Evolutionary conservation across 2,888 invertebrate species (phyloP).

Genomic region (Creontiades dilutus): DNA sequence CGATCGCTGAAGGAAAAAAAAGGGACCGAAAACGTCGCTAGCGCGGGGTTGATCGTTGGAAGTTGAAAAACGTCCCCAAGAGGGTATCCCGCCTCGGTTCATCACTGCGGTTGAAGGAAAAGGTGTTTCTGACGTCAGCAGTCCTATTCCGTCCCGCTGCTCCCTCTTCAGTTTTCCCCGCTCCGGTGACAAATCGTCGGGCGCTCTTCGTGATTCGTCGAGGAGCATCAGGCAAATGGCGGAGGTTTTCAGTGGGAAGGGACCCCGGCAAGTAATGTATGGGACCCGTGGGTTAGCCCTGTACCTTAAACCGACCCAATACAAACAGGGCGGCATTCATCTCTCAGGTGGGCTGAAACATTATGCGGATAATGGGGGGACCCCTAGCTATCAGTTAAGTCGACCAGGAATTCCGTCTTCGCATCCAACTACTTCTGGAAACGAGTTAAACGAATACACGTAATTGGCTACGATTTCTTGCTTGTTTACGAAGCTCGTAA

Average conservation of each 20-base stretch:
- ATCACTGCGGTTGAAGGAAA: constrained; percentile 56
- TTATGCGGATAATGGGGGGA: constrained; percentile 47
- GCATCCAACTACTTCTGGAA: constrained; percentile 1
- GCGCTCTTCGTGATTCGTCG: constrained; percentile 52
- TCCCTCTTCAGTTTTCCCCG: constrained; percentile 16
- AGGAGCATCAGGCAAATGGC: constrained; percentile 58
- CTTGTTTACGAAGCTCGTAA: too few species aligned
- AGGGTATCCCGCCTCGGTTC: constrained; percentile 31
- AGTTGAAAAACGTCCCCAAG: constrained; percentile 55
- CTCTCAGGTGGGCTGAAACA: constrained; percentile 54
- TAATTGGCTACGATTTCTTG: too few species aligned
- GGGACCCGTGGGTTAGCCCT: background rate
- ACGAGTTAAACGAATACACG: background rate
- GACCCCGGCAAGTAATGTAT: constrained; percentile 40
- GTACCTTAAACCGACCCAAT: constrained; percentile 48
- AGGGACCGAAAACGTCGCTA: constrained; percentile 1
- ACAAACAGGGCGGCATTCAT: constrained; percentile 55
- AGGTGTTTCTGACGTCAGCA: constrained; percentile 63
- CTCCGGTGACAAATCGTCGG: constrained; percentile 53
- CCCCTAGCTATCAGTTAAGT: constrained; percentile 29
- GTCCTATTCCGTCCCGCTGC: constrained; percentile 35
- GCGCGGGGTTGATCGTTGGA: constrained; percentile 49
- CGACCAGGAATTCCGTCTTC: constrained; percentile 5
- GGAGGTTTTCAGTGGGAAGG: constrained; percentile 37
- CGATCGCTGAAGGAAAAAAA: constrained; percentile 53